Conservation (phyloP, 2,888 invertebrate species). For the Philopedon plagiatum region DNA sequence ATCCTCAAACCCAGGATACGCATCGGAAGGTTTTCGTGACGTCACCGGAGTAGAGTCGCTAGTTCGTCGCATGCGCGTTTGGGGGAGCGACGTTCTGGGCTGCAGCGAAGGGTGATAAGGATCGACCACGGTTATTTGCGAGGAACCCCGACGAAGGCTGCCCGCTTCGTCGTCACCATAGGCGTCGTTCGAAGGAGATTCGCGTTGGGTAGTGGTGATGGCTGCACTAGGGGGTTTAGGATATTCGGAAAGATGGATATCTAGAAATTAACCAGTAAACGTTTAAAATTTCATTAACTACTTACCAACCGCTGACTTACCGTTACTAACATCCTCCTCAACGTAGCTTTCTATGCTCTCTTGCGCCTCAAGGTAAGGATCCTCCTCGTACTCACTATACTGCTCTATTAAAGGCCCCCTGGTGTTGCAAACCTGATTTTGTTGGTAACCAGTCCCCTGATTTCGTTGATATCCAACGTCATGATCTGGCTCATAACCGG, state of each 20-base stretch:
- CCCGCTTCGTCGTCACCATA: slow-evolving; percentile 65
- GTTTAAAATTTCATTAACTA: not conserved
- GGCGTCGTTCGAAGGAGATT: slow-evolving; percentile 63
- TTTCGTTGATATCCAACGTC: slow-evolving; percentile 37
- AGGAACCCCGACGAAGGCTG: slow-evolving; percentile 63
- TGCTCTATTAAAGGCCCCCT: slow-evolving; percentile 49
- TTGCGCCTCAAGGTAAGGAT: slow-evolving; percentile 60
- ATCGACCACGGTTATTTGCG: slow-evolving; percentile 72
- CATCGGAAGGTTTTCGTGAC: slow-evolving; percentile 57
- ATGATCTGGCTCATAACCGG: not conserved
- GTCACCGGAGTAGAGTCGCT: slow-evolving; percentile 36
- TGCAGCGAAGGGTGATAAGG: slow-evolving; percentile 69
- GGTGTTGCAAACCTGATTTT: slow-evolving; percentile 21
- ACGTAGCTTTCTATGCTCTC: slow-evolving; percentile 70
- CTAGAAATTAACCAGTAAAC: slow-evolving; percentile 15
- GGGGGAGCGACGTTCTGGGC: slow-evolving; percentile 43
- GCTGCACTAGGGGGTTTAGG: slow-evolving; percentile 16
- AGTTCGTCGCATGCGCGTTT: slow-evolving; percentile 31
- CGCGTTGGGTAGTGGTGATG: slow-evolving; percentile 12
- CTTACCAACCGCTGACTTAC: slow-evolving; percentile 37
- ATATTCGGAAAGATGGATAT: slow-evolving; percentile 50
- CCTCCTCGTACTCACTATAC: slow-evolving; percentile 52
- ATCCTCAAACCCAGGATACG: slow-evolving; percentile 58
- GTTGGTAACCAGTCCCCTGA: slow-evolving; percentile 10
- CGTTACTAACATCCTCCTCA: slow-evolving; percentile 62